Percentiles rank a stretch among this genome's conserved stretches.
phyloP scores from a whole-genome alignment of 2,888 invertebrate genomes.

The Drosophila diplacantha region DNA sequence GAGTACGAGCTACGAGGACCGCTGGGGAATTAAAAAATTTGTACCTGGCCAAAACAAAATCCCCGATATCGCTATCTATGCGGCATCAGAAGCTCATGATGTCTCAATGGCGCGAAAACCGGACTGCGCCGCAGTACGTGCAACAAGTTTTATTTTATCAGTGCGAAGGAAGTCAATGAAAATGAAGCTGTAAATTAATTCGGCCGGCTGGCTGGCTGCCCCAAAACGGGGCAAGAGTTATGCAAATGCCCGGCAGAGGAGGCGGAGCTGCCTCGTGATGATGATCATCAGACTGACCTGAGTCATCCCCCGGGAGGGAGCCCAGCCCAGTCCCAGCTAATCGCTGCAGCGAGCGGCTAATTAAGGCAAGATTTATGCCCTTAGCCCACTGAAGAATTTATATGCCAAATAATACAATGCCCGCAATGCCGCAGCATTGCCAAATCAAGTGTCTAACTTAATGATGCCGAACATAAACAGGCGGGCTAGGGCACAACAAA shows the following conservation, averaged over 20 bases:
- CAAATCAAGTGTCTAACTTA: constrained; percentile 71
- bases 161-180: constrained; percentile 39
- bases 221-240: constrained; percentile 39
- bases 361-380: constrained; percentile 66
- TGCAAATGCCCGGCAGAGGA: constrained; percentile 46
- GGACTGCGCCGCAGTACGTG: constrained; percentile 38
- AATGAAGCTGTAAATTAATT: constrained; percentile 66
- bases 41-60: constrained; percentile 34
- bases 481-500: constrained; percentile 35
- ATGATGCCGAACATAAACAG: constrained; percentile 71
- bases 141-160: constrained; percentile 36
- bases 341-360: constrained; percentile 64
- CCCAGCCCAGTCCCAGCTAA: constrained; percentile 40
- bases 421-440: constrained; percentile 53
- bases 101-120: constrained; percentile 58
- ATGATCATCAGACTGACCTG: constrained; percentile 18
- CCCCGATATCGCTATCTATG: constrained; percentile 52
- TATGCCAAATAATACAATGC: constrained; percentile 69
- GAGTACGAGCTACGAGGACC: constrained; percentile 10
- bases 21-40: constrained; percentile 31
- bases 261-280: not conserved
- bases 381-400: constrained; percentile 54
- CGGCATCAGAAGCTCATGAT: constrained; percentile 52
- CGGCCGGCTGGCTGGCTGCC: constrained; percentile 17
- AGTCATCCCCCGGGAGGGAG: constrained; percentile 41